Base-by-base conservation (phyloP, 2,888 invertebrate species). In the Miltochrista miniata region DNA sequence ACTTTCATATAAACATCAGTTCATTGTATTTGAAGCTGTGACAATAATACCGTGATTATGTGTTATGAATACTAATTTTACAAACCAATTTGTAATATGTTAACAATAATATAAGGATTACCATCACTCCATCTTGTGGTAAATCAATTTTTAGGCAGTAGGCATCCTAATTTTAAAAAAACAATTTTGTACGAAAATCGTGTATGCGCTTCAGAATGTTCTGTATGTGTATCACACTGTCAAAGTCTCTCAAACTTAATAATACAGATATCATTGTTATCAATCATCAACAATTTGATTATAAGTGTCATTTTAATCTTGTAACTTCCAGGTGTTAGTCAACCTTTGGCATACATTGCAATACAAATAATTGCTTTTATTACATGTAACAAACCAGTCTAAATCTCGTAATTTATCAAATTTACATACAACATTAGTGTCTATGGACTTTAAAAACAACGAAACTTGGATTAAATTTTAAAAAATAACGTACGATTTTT, bases 261-360 rank as follows among this genome's bases (percentile, higher is more conserved):
- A 43, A 33, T 47, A 39, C 24, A 43, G 30, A 51, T 50, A 42
- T 46, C 31, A 48, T 54, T 46, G 44, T 30, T 48, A 54, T 47
- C 52, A 54, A 45, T 62, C 48, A 49, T 45, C 54, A 52, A 48
- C 13, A 30, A 54, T 36, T 36, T 51, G 12, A 48, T n/a, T n/a
- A n/a, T 30, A 15, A 51, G 41, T 47, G 48, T 48, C 36, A 34
- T 40, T 39, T 13, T 29, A 18, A 44, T 46, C 38, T 38, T 39
- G 46, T 59, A 46, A 41, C 12, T 12, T 41, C 44, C 53, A 53
- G 60, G 59, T 66, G 59, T 70, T 64, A 70, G 59, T 68, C 60
- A 67, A 68, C 56, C 68, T 68, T 68, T 70, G 68, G 68, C 57
- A 68, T 67, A 31, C 31, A 11, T 7, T 31, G 31, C 60, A 61